These are phyloP conservation scores for Probosciger aterrimus DNA, from an alignment of 2,113 vertebrate species.

Conservation along the genomic window DNA sequence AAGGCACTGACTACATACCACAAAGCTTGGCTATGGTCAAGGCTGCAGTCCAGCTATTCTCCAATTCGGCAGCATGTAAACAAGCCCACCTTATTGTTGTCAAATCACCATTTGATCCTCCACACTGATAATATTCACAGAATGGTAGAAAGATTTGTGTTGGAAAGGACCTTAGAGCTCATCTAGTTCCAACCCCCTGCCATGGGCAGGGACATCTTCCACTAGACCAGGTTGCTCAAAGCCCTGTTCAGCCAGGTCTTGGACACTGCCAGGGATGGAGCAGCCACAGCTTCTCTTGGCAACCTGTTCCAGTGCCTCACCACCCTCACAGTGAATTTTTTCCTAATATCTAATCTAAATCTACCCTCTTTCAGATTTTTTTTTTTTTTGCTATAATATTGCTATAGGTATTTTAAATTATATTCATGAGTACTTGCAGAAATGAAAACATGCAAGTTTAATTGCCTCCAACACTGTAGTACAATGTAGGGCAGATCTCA, in stretches of 20 bases:
- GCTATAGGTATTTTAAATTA: background rate
- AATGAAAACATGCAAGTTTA: background rate
- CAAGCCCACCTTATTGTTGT: background rate
- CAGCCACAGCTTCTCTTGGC: background rate
- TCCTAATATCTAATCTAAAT: background rate
- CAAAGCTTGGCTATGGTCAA: background rate
- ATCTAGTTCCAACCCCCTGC: background rate
- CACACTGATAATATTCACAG: background rate
- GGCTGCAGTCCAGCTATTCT: background rate
- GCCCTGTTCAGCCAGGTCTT: background rate
- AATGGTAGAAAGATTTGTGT: background rate
- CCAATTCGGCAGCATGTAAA: accelerated
- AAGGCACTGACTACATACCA: background rate
- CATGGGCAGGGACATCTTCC: background rate
- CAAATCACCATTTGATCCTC: background rate
- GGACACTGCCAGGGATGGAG: background rate
- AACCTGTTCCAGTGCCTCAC: background rate
- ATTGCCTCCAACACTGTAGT: background rate
- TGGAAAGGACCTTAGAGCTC: background rate
- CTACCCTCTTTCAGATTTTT: background rate
- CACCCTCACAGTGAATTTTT: background rate
- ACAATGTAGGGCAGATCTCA: conserved; percentile 2
- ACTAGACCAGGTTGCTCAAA: background rate
- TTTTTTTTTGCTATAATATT: background rate
- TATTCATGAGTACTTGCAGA: background rate